Percentiles rank a stretch among this genome's conserved stretches.
These are phyloP conservation scores for Laticauda colubrina DNA, from an alignment of 2,113 vertebrate genomes.

Conservation along the genomic window DNA sequence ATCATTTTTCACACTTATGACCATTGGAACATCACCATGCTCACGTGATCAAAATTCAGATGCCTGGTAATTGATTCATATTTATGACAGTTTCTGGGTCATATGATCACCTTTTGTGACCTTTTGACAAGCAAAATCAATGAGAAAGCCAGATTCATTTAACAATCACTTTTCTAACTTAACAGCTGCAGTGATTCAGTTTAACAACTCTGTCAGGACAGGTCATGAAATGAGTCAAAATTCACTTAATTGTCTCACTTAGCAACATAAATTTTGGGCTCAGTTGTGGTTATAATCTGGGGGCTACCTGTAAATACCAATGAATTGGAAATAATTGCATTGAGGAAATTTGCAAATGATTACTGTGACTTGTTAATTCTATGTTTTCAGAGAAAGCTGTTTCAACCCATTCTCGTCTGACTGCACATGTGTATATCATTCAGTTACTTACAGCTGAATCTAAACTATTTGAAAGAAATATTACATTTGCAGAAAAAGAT, in stretches of 20 bases:
- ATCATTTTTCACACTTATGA: neutral
- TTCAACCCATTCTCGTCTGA: neutral
- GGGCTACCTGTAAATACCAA: neutral
- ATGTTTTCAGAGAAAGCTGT: neutral
- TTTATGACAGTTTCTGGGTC: neutral
- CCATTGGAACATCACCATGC: neutral
- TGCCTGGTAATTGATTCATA: neutral
- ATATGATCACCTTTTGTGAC: neutral
- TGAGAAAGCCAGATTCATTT: neutral
- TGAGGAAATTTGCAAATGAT: neutral
- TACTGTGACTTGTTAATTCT: accelerated
- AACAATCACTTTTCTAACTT: neutral
- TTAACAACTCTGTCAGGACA: neutral
- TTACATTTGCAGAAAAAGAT: neutral
- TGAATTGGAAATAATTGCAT: neutral
- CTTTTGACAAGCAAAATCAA: neutral
- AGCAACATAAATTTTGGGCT: neutral
- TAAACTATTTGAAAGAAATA: neutral
- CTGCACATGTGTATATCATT: neutral
- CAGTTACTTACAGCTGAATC: neutral
- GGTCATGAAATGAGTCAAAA: neutral
- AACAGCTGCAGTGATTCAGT: neutral
- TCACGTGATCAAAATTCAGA: neutral
- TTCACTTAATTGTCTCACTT: neutral
- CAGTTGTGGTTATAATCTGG: neutral